Base-by-base conservation (phyloP, 2,888 invertebrate species). In the Phymatocera aterrima region DNA sequence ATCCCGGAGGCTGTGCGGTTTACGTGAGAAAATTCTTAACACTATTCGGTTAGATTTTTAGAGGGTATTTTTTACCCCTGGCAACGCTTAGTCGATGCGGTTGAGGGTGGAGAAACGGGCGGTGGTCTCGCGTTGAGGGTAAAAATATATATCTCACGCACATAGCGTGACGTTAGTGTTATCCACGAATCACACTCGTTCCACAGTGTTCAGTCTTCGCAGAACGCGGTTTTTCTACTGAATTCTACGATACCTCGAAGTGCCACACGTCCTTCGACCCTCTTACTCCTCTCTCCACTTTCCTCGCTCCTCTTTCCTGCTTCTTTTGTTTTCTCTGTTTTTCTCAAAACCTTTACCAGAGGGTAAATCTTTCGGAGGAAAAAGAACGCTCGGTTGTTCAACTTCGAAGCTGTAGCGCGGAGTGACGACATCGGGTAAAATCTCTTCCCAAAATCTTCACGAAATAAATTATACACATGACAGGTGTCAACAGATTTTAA, bases 1-100 rank as follows among this genome's bases (percentile, higher is more conserved):
- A 21, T 18, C 68, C 68, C 21, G 12, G 5, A 15, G 24, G 15
- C 46, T 3, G n/a, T n/a, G n/a, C n/a, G 37, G 34, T 24, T 28
- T 72, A 72, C 72, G 72, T 72, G 72, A 72, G 72, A 60, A 75
- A 75, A 60, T 75, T 75, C 37, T 57, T 51, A 60, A 75, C 54
- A 43, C 37, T 54, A 40, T 75, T 75, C 51, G n/a, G 54, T 24
- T 75, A 40, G 57, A 60, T 75, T 37, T n/a, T 75, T 24, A 37
- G 28, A 31, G 24, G 21, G 40, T 40, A 12, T 40, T 75, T 57
- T 43, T 57, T 60, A 18, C 24, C 72, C 72, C 51, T 10, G 8
- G 61, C 34, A n/a, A 64, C 61, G 68, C 68, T 68, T 46, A 46
- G 68, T 18, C 68, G n/a, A 24, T 21, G 24, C 43, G 68, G 24